Conservation (phyloP, 2,888 invertebrate genomes). For the Drosophila pseudotalamancana region DNA sequence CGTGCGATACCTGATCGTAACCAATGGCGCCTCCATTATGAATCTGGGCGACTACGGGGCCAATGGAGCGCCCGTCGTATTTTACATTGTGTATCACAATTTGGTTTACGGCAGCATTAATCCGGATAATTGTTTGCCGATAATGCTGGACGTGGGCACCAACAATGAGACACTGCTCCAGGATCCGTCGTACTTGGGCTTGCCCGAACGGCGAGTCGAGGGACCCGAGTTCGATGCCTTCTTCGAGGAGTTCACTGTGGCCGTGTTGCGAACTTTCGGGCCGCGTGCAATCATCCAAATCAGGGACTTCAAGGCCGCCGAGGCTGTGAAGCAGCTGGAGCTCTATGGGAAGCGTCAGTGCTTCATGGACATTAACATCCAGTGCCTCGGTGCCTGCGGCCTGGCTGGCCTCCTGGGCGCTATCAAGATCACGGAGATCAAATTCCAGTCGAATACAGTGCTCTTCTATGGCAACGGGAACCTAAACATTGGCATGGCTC, state of each 20-base stretch:
- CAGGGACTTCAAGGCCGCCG: slow-evolving; percentile 21
- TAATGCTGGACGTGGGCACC: slow-evolving; percentile 61
- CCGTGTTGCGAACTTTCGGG: slow-evolving; percentile 47
- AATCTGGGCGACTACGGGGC: slow-evolving; percentile 48
- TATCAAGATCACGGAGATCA: slow-evolving; percentile 5
- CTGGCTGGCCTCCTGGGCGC: slow-evolving; percentile 54
- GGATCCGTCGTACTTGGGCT: slow-evolving; percentile 29
- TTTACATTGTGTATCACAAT: slow-evolving; percentile 19
- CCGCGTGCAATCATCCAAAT: slow-evolving; percentile 42
- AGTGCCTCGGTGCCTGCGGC: slow-evolving; percentile 50
- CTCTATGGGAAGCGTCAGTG: slow-evolving; percentile 44
- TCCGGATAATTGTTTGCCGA: slow-evolving; percentile 44
- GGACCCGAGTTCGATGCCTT: slow-evolving; percentile 21
- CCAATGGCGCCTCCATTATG: slow-evolving; percentile 37
- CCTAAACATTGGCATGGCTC: slow-evolving; percentile 58
- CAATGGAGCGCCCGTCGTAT: slow-evolving; percentile 18
- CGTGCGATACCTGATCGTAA: slow-evolving; percentile 48
- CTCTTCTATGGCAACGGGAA: slow-evolving; percentile 45
- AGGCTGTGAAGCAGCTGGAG: slow-evolving; percentile 15
- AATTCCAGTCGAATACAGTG: slow-evolving; percentile 38
- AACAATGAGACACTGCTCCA: slow-evolving; percentile 38
- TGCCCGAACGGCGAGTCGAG: slow-evolving; percentile 32
- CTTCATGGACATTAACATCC: slow-evolving; percentile 43
- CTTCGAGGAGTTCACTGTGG: slow-evolving; percentile 59
- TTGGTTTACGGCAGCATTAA: slow-evolving; percentile 53